phyloP scores from a whole-genome alignment of 2,113 vertebrate species.

The Dicerorhinus sumatrensis region DNA sequence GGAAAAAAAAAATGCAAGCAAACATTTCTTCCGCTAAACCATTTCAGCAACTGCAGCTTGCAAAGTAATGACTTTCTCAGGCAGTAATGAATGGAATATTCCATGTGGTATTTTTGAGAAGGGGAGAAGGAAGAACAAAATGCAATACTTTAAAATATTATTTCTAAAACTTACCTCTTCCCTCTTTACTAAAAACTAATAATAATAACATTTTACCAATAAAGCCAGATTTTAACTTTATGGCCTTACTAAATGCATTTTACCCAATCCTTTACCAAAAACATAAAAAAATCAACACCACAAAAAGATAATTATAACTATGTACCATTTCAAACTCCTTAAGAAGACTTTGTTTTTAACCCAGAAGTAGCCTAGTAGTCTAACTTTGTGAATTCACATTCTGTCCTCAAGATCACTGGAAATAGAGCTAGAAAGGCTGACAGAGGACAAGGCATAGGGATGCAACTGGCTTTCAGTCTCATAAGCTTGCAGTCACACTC shows the following conservation, averaged over 20 bases:
- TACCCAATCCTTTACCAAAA: not conserved
- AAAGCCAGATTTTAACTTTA: conserved; percentile 52
- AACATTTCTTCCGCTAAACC: conserved; percentile 84
- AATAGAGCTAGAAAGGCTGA: not conserved
- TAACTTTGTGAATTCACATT: conserved; percentile 55
- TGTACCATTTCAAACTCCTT: conserved; percentile 69
- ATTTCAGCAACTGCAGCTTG: conserved; percentile 87
- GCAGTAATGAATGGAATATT: conserved; percentile 90
- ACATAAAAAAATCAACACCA: not conserved
- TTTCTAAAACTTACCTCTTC: conserved; percentile 57
- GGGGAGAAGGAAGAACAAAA: conserved; percentile 83
- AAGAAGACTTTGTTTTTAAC: conserved; percentile 62
- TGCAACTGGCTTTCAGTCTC: not conserved
- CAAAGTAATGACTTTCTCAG: conserved; percentile 88
- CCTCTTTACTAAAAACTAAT: conserved; percentile 63
- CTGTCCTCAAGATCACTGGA: conserved; percentile 42
- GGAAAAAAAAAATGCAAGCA: conserved; percentile 75
- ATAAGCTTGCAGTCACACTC: not conserved
- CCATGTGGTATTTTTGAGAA: conserved; percentile 85
- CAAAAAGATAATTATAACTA: conserved; percentile 57
- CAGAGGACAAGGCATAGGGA: not conserved
- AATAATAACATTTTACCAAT: conserved; percentile 71
- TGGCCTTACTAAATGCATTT: conserved; percentile 41
- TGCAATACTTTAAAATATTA: conserved; percentile 63
- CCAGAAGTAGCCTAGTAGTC: conserved; percentile 10